These are phyloP conservation scores for Paramuricea clavata DNA, from an alignment of 92 coral and sea anemone genomes.

Conservation along the genomic window DNA sequence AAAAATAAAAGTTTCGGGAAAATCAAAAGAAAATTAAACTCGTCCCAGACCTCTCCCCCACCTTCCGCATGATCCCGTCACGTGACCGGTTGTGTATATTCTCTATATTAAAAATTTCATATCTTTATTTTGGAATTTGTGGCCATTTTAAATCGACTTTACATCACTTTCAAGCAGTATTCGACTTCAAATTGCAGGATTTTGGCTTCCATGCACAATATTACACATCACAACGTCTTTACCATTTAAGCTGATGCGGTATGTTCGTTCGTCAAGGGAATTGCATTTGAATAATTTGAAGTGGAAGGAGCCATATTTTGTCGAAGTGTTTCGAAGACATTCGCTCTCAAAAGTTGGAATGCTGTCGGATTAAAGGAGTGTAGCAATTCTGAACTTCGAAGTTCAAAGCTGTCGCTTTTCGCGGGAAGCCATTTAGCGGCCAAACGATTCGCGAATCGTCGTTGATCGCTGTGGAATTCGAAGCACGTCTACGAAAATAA, in stretches of 20 bases:
- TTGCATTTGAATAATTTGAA: neutral
- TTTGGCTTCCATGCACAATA: neutral
- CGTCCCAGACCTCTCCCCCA: neutral
- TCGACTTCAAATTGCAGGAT: neutral
- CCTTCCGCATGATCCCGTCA: slow-evolving; percentile 12
- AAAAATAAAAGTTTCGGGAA: no score
- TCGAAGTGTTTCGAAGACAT: neutral
- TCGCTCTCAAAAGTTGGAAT: neutral
- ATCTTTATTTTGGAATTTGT: slow-evolving; percentile 3
- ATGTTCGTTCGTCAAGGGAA: neutral
- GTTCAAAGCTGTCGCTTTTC: neutral
- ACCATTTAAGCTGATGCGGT: slow-evolving; percentile 11
- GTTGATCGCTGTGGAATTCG: slow-evolving; percentile 15
- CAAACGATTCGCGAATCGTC: neutral
- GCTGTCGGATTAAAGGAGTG: neutral
- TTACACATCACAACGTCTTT: neutral
- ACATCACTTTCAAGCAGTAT: neutral
- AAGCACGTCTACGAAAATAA: slow-evolving; percentile 10
- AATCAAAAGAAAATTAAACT: no score
- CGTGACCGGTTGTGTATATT: slow-evolving; percentile 8
- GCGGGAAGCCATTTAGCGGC: neutral
- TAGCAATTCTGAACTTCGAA: neutral
- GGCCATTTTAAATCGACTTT: slow-evolving; percentile 2
- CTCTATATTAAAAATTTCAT: neutral
- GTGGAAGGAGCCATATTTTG: slow-evolving; percentile 9